Percentiles rank a stretch among this genome's conserved stretches.
phyloP scores from a whole-genome alignment of 2,888 invertebrate species.

The Polietes domitor region DNA sequence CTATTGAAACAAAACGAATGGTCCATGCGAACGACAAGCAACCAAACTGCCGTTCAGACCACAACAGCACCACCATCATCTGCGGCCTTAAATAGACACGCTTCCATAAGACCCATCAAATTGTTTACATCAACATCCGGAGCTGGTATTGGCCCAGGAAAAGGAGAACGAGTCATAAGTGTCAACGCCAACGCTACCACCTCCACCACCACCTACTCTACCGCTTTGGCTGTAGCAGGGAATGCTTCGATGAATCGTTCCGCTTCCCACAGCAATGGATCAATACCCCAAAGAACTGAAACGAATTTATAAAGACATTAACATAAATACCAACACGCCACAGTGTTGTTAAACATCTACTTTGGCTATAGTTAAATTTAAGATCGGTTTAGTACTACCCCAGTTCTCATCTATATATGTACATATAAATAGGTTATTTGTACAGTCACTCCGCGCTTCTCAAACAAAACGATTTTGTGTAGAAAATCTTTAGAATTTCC shows the following conservation, averaged over 20 bases:
- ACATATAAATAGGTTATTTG: background rate
- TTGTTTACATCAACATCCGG: conserved; percentile 65
- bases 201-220: conserved; percentile 16
- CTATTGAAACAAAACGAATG: conserved; percentile 83
- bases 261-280: conserved; percentile 40
- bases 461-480: no score
- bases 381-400: background rate
- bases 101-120: conserved; percentile 71
- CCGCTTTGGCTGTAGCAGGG: conserved; percentile 16
- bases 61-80: conserved; percentile 25
- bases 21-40: conserved; percentile 77
- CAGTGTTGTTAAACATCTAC: background rate
- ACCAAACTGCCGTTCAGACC: conserved; percentile 7
- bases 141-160: conserved; percentile 73
- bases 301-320: conserved; percentile 79
- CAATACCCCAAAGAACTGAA: conserved; percentile 80
- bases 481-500: no score
- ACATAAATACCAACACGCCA: background rate
- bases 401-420: background rate
- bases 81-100: conserved; percentile 30
- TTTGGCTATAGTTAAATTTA: background rate
- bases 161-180: conserved; percentile 74
- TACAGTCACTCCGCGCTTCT: no score
- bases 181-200: conserved; percentile 47
- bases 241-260: conserved; percentile 20